Evolutionary conservation across 2,113 vertebrate species (phyloP).

Genomic region (Stegostoma tigrinum): DNA sequence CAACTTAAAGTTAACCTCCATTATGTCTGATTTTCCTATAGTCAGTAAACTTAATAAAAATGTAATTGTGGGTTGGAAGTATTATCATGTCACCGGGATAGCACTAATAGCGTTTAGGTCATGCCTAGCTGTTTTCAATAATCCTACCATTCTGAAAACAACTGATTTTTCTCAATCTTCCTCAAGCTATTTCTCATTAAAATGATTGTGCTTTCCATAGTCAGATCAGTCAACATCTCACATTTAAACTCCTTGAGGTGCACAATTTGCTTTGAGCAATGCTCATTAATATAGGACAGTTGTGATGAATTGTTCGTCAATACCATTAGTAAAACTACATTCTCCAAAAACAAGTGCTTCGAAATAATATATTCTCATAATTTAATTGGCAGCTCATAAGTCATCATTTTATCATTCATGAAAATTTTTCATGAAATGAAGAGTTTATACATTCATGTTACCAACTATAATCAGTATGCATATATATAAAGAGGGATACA

Average conservation of each 20-base stretch:
- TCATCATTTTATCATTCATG: not conserved
- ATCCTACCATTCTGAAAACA: not conserved
- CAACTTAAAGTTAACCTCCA: not conserved
- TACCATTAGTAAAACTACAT: not conserved
- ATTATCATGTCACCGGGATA: not conserved
- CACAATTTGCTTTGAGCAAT: not conserved
- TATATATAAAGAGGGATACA: too few relatives aligned
- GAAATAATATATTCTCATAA: not conserved
- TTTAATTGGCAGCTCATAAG: not conserved
- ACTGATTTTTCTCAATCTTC: not conserved
- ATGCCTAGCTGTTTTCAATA: not conserved
- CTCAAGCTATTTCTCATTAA: not conserved
- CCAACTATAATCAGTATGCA: too few relatives aligned
- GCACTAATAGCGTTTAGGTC: not conserved
- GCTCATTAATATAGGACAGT: not conserved
- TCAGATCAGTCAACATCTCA: not conserved
- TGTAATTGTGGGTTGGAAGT: not conserved
- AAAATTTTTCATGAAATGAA: too few relatives aligned
- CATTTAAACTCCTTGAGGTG: not conserved
- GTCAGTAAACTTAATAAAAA: not conserved
- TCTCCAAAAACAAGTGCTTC: not conserved
- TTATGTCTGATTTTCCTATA: not conserved
- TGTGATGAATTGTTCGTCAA: not conserved
- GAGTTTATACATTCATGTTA: too few relatives aligned
- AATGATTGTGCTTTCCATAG: not conserved